Evolutionary conservation across 2,888 invertebrate genomes (phyloP).

Genomic region (Empis stercorea): DNA sequence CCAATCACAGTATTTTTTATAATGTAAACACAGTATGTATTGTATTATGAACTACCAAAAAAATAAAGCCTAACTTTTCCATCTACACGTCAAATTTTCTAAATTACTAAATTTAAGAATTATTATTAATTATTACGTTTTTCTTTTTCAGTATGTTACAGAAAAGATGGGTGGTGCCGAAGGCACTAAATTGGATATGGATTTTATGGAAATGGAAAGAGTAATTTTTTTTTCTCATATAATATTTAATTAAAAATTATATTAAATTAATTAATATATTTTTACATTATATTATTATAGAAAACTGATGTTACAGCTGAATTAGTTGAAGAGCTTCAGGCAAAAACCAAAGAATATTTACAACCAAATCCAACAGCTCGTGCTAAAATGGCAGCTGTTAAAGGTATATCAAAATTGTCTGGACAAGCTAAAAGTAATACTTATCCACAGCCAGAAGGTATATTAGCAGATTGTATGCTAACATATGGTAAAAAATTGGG

Average conservation of each 20-base stretch:
- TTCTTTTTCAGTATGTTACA: conserved; percentile 78
- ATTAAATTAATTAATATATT: background rate
- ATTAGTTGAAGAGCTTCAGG: conserved; percentile 89
- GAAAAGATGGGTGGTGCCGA: conserved; percentile 99
- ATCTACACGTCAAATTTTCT: no score
- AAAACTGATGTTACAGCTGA: conserved; percentile 98
- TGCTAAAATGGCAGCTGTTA: conserved; percentile 90
- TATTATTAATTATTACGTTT: no score
- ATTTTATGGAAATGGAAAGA: conserved; percentile 98
- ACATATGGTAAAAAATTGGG: conserved; percentile 91
- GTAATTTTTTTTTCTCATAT: conserved; percentile 43
- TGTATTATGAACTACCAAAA: no score
- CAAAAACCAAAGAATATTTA: conserved; percentile 95
- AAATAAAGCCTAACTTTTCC: no score
- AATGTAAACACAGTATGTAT: no score
- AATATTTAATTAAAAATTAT: background rate
- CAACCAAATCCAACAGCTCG: conserved; percentile 97
- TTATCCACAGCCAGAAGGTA: conserved; percentile 98
- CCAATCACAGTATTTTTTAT: no score
- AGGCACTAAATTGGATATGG: conserved; percentile 97
- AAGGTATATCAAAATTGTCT: conserved; percentile 90
- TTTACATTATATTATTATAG: conserved; percentile 38
- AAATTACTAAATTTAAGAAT: no score
- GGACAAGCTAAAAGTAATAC: conserved; percentile 94
- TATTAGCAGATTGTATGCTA: conserved; percentile 92